phyloP scores from a whole-genome alignment of 2,888 invertebrate genomes.

The Chymomyza procnemis region DNA sequence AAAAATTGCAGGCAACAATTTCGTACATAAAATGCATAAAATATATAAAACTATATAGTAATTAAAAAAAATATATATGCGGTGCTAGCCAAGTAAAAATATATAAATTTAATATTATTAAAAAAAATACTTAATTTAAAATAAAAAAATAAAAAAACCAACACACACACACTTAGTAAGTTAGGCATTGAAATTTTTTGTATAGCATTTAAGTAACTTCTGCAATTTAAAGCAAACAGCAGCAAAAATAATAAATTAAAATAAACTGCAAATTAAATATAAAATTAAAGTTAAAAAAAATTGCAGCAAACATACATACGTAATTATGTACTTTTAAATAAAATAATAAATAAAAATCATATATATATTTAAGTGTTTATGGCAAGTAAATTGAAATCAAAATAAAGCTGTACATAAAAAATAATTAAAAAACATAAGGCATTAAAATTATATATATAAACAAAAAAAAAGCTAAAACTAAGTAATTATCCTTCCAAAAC shows the following conservation, averaged over 20 bases:
- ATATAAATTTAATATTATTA: conserved; percentile 10
- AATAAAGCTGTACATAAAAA: conserved; percentile 46
- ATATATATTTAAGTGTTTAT: neutral
- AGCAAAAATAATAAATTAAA: neutral
- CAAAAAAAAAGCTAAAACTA: conserved; percentile 15
- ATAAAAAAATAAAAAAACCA: neutral
- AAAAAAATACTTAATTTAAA: conserved; percentile 15
- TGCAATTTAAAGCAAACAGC: conserved; percentile 7
- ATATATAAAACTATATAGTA: conserved; percentile 11
- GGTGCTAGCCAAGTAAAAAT: conserved; percentile 60
- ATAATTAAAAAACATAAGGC: conserved; percentile 54
- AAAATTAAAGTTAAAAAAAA: too few relatives aligned
- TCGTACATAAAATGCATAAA: conserved; percentile 16
- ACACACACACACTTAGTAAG: conserved; percentile 22
- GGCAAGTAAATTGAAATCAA: conserved; percentile 5
- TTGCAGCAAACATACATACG: neutral
- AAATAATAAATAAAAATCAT: neutral
- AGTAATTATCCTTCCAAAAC: neutral
- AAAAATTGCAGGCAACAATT: neutral
- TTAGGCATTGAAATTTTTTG: conserved; percentile 59
- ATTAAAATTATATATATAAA: conserved; percentile 51
- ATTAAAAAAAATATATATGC: conserved; percentile 47
- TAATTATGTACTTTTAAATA: conserved; percentile 11
- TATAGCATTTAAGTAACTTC: conserved; percentile 35
- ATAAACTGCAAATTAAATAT: too few relatives aligned